These are phyloP conservation scores for Lasiurus borealis DNA, from an alignment of 2,113 vertebrate species.

Conservation along the genomic window DNA sequence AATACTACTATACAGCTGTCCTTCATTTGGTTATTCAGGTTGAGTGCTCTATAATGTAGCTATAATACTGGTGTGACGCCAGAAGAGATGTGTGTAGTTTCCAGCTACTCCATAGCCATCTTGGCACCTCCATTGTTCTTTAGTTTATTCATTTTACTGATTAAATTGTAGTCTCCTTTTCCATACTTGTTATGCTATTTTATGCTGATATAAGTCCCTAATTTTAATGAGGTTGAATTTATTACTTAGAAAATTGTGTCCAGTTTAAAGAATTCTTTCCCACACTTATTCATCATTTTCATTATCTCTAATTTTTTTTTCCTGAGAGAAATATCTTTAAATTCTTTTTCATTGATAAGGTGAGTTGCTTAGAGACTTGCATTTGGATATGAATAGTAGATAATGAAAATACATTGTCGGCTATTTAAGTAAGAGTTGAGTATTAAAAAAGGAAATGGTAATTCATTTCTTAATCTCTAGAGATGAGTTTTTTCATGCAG, in stretches of 20 bases:
- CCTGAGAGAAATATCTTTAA: neutral
- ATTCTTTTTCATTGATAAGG: neutral
- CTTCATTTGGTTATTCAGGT: neutral
- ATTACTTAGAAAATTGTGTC: neutral
- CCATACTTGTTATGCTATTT: slow-evolving; percentile 4
- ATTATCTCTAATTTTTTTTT: neutral
- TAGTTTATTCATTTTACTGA: neutral
- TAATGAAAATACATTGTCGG: neutral
- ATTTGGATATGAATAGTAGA: neutral
- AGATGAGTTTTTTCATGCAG: neutral
- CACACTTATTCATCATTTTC: neutral
- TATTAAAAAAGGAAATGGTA: neutral
- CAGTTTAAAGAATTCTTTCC: neutral
- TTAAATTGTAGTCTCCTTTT: neutral
- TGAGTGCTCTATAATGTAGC: neutral
- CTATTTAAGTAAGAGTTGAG: neutral
- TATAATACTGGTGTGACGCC: neutral
- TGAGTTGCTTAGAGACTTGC: neutral
- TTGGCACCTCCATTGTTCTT: neutral
- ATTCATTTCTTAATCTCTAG: slow-evolving; percentile 33
- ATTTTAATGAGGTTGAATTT: slow-evolving; percentile 16
- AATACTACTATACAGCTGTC: neutral
- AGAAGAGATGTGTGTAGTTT: neutral
- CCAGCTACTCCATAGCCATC: neutral
- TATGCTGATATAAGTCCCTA: neutral